Base-by-base conservation (phyloP, 2,797 vertebrate genomes). In the Lepidocolaptes lacrymiger region DNA sequence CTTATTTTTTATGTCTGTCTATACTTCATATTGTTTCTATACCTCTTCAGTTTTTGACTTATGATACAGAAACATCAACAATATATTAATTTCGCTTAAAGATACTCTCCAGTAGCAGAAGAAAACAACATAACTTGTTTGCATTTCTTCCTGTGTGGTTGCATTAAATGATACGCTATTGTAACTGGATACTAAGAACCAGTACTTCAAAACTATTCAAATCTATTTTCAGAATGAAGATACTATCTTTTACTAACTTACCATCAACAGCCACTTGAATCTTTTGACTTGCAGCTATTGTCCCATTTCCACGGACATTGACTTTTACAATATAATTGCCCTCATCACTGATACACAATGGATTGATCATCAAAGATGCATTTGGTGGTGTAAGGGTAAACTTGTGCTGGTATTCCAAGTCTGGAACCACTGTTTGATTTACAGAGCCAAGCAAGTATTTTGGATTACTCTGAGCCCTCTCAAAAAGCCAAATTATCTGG, bases 401-500 rank as follows among this genome's bases (percentile, higher is more conserved):
- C 36, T 96, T 98, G 93, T 98, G 96, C 54, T 95, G 97, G 44
- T 96, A 98, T 95, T 98, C 98, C 91, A 98, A 96, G 85, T 97
- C 97, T 7, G 96, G 98, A 98, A 99, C 64, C 81, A 97, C 62
- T 41, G 79, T 75, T 80, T 91, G 84, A 98, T 99, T 98, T 93
- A 98, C 95, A 15, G 99, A 99, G 6, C 98, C 97, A 91, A 99
- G 97, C 84, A 99, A 91, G 22, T 97, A 98, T 80, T 96, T 98
- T 56, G 98, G 96, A 61, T 95, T 96, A 6, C 95, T 97, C 3
- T 97, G 95, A 9, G 97, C 96, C 71, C 97, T 98, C 96, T 99
- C 98, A 95, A 98, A 98, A 49, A 98, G 95, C 99, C 99, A 99
- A 73, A 98, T 98, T 63, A 99, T 99, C 97, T 99, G 99, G 95